A percentile compares a stretch with the other conserved stretches of the same genome.
Conservation (phyloP, 2,888 invertebrate genomes). For the Lumbricus terrestris region DNA sequence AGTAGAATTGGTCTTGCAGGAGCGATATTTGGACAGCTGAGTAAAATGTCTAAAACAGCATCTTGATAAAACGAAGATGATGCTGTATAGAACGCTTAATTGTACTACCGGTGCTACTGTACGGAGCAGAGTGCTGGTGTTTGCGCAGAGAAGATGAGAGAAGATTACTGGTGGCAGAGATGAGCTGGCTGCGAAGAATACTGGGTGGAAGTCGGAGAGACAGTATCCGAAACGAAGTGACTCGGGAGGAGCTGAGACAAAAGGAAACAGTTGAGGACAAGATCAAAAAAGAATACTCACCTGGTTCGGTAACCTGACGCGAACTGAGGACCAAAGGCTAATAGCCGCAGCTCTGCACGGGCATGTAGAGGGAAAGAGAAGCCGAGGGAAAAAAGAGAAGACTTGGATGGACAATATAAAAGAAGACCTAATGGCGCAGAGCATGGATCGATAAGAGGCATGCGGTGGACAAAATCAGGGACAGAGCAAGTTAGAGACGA, state of each 20-base stretch:
- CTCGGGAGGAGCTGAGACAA: not conserved
- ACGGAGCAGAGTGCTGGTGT: not conserved
- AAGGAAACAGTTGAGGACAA: not conserved
- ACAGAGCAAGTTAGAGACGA: no score
- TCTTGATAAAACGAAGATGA: no score
- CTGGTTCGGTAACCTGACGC: not conserved
- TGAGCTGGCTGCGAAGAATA: not conserved
- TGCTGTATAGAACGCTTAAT: no score
- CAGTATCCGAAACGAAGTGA: not conserved
- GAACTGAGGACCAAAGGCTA: not conserved
- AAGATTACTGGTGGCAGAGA: not conserved
- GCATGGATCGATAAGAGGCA: no score
- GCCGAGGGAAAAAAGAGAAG: not conserved
- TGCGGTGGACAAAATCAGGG: no score
- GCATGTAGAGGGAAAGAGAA: not conserved
- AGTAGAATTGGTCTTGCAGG: not conserved
- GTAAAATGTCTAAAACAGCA: not conserved
- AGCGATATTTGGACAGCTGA: not conserved
- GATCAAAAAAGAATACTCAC: not conserved
- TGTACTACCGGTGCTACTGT: not conserved
- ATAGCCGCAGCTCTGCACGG: not conserved
- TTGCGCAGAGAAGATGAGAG: not conserved
- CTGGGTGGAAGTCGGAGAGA: not conserved
- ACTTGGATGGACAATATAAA: no score
- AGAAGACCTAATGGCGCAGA: no score